Evolutionary conservation across 2,113 vertebrate genomes (phyloP), one percentile per base, ranked within the genome.

Genomic region (Kryptolebias marmoratus): DNA sequence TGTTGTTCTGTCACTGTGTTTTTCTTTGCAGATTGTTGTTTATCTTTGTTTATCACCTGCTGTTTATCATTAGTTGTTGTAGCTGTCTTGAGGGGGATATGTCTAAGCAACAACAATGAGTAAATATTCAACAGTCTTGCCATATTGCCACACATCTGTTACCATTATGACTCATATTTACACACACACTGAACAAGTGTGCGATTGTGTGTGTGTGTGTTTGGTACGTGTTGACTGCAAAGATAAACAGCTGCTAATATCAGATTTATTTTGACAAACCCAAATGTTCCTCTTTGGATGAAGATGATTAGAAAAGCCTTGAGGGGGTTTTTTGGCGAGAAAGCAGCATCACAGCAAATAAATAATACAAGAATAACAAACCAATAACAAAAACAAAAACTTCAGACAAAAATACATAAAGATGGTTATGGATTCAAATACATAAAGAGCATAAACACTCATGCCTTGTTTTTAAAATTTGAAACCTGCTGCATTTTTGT

Each of bases 111-210:
- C 58, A 73, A 68, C 53, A 79, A 47, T 47, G 32, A 66, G 44
- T 84, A 81, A 80, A 87, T 86, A 86, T 84, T 79, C n/a, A 84
- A 67, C 60, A 81, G 75, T 71, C 65, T 69, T 31, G 28, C 81
- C 83, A 85, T 85, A 82, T 85, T 85, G 86, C 57, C 11, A 64
- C 15, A 6, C 85, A 88, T 90, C 82, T 90, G 89, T 79, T 83
- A 61, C 55, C 47, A 28, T 65, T 74, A 58, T 68, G 30, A 16
- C 39, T 42, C 39, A 42, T 42, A 39, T 72, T 14, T 75, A 36
- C 49, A 71, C 71, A 44, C 55, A 55, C 67, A 42, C 39, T 42
- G 8, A 42, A 42, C 39, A 15, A 60, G 61, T 44, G 50, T 70
- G 59, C 44, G 72, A 58, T 44, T 58, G 27, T 36, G 32, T 16